Conservation (phyloP, 1,140 invertebrate genomes). For the Steinernema khuongi region DNA sequence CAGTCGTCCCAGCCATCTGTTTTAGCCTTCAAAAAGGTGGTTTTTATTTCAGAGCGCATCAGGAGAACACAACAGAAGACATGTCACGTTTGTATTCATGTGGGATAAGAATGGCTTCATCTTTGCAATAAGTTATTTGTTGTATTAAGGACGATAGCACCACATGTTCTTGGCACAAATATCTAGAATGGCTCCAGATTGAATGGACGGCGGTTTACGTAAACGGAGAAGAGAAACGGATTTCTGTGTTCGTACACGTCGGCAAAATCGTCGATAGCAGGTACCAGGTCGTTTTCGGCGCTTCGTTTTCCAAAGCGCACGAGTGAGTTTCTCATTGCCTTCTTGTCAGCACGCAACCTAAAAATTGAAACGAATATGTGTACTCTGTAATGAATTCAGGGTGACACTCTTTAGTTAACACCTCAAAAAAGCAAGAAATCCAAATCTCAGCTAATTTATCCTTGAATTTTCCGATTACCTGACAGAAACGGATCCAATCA, state of each 20-base stretch:
- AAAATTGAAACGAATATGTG: conserved; percentile 18
- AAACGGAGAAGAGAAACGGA: not conserved
- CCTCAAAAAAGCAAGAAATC: not conserved
- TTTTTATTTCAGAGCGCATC: no score
- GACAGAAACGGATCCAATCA: not conserved
- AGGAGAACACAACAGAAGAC: no score
- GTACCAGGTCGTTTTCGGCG: not conserved
- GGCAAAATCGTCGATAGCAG: not conserved
- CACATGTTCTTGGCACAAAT: no score
- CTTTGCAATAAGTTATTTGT: no score
- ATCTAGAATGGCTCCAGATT: not conserved
- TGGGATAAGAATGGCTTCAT: no score
- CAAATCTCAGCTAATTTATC: not conserved
- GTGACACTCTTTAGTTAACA: no score
- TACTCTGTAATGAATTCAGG: no score
- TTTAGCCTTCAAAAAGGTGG: no score
- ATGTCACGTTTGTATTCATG: no score
- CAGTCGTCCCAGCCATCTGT: no score
- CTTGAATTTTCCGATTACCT: not conserved
- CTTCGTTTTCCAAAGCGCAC: conserved; percentile 38
- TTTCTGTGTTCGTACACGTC: not conserved
- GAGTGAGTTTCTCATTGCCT: conserved; percentile 38
- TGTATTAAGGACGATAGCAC: no score
- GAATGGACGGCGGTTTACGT: not conserved
- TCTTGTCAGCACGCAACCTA: conserved; percentile 36